Evolutionary conservation across 2,888 invertebrate genomes (phyloP).

Genomic region (Chorisops tibialis): DNA sequence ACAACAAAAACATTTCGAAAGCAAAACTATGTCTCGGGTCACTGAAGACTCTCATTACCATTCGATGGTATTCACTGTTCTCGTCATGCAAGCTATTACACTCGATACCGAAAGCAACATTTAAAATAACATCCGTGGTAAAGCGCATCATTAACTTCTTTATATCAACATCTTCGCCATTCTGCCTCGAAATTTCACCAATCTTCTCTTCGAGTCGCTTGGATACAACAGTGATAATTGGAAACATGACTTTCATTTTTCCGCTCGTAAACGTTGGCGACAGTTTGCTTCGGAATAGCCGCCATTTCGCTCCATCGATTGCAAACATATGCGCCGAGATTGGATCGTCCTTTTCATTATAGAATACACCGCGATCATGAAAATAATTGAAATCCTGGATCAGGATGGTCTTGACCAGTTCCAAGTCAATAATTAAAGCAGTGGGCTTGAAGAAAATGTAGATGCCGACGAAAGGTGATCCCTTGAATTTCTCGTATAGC

Average conservation of each 20-base stretch:
- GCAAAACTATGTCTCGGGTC: conserved; percentile 16
- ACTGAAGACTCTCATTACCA: conserved; percentile 38
- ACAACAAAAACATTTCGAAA: background rate
- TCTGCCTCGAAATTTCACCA: conserved; percentile 27
- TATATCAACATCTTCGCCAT: conserved; percentile 45
- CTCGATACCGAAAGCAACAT: conserved; percentile 54
- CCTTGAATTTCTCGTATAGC: conserved; percentile 37
- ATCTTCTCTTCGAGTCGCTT: conserved; percentile 35
- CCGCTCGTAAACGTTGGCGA: conserved; percentile 55
- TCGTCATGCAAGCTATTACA: conserved; percentile 51
- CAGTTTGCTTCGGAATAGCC: conserved; percentile 50
- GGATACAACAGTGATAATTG: conserved; percentile 36
- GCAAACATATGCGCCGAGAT: conserved; percentile 47
- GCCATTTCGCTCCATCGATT: conserved; percentile 53
- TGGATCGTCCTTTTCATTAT: conserved; percentile 48
- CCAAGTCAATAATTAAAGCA: conserved; percentile 36
- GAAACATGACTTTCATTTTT: conserved; percentile 50
- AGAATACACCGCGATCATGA: conserved; percentile 45
- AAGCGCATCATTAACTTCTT: conserved; percentile 51
- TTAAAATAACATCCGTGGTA: conserved; percentile 55
- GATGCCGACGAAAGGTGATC: conserved; percentile 31
- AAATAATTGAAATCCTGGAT: conserved; percentile 51
- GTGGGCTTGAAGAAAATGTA: conserved; percentile 15
- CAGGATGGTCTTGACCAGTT: conserved; percentile 41
- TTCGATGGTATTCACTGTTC: conserved; percentile 46